Conservation (phyloP, 2,888 invertebrate genomes). For the Idaea straminata region DNA sequence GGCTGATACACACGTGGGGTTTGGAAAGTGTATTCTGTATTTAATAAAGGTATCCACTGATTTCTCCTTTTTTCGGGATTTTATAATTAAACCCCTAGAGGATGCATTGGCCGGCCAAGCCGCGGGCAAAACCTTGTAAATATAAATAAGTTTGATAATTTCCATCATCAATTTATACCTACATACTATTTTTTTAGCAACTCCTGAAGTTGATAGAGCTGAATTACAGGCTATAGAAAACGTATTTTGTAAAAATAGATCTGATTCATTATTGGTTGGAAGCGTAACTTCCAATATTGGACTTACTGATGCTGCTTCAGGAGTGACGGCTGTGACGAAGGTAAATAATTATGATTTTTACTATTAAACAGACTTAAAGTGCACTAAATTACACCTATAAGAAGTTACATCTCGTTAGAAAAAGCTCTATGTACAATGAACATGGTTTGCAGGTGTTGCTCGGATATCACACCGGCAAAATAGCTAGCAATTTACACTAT, state of each 20-base stretch:
- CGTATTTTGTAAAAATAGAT: slow-evolving; percentile 76
- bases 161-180: neutral
- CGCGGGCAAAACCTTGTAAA: neutral
- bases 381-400: too few species aligned
- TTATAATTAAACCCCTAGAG: too few species aligned
- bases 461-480: slow-evolving; percentile 82
- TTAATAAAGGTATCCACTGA: too few species aligned
- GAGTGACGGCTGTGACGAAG: slow-evolving; percentile 81
- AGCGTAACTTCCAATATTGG: slow-evolving; percentile 75
- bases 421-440: neutral
- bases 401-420: too few species aligned
- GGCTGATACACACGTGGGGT: too few species aligned
- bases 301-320: slow-evolving; percentile 64
- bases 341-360: slow-evolving; percentile 35
- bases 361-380: neutral
- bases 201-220: slow-evolving; percentile 81
- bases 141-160: neutral
- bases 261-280: slow-evolving; percentile 80
- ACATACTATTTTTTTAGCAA: slow-evolving; percentile 41
- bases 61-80: too few species aligned
- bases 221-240: slow-evolving; percentile 83
- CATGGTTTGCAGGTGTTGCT: slow-evolving; percentile 64
- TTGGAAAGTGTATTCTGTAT: too few species aligned
- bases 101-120: neutral
- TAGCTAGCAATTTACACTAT: slow-evolving; percentile 88